Evolutionary conservation across 2,888 invertebrate genomes (phyloP).

Genomic region (Boloria euphrosyne): DNA sequence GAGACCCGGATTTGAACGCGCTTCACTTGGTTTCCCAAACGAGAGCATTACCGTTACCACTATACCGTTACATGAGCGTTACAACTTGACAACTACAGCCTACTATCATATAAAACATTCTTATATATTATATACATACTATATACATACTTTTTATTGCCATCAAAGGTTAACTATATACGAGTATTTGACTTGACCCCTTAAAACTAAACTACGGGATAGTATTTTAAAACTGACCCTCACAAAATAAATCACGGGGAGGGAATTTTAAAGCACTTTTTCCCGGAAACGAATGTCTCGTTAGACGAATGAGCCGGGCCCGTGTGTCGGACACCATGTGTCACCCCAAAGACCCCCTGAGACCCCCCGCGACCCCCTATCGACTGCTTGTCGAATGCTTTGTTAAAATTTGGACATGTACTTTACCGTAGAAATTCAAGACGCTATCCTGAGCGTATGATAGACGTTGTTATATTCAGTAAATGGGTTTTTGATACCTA

Average conservation of each 20-base stretch:
- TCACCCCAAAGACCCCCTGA: constrained; percentile 42
- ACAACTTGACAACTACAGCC: too few species aligned
- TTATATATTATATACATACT: too few species aligned
- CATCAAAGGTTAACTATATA: neutral
- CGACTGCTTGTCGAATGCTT: constrained; percentile 67
- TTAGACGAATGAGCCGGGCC: constrained; percentile 62
- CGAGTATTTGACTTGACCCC: neutral
- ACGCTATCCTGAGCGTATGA: neutral
- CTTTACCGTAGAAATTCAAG: neutral
- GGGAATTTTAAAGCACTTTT: constrained; percentile 56
- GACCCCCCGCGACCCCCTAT: constrained; percentile 51
- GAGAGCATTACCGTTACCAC: neutral
- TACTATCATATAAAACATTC: neutral
- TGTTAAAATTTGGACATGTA: constrained; percentile 65
- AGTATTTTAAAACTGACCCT: constrained; percentile 29
- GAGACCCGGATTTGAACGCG: too few species aligned
- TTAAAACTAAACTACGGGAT: neutral
- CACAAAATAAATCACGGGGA: constrained; percentile 38
- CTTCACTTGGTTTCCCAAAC: neutral
- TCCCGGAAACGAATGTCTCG: constrained; percentile 55
- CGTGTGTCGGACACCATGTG: constrained; percentile 65
- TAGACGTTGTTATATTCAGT: neutral
- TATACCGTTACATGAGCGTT: too few species aligned
- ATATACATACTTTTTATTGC: neutral
- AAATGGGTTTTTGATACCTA: neutral